A percentile compares a stretch with the other conserved stretches of the same genome.
Conservation (phyloP, 2,113 vertebrate species). For the Otus sunia region DNA sequence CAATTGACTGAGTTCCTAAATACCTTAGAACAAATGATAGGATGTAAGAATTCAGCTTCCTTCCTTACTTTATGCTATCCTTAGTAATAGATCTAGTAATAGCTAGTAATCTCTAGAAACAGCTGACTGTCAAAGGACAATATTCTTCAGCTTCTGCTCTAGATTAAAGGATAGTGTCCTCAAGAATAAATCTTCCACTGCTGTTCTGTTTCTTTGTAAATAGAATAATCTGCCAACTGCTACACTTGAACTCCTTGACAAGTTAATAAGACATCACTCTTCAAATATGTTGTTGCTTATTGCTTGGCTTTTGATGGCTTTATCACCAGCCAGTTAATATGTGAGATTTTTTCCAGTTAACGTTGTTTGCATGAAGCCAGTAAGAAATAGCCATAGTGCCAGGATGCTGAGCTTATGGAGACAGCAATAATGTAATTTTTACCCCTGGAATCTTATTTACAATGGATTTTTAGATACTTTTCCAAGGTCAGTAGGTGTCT, state of each 20-base stretch:
- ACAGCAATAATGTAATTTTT: background rate
- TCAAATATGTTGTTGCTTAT: constrained; percentile 11
- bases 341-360: background rate
- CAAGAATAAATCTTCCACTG: background rate
- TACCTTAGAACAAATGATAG: background rate
- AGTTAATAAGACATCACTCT: background rate
- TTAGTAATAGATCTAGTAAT: background rate
- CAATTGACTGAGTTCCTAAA: background rate
- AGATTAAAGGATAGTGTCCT: background rate
- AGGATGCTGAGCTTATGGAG: background rate
- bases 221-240: background rate
- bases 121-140: background rate
- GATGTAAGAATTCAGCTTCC: background rate
- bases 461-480: background rate
- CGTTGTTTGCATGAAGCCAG: background rate
- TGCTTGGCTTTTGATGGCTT: background rate
- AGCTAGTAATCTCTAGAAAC: background rate
- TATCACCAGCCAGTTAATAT: background rate
- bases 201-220: constrained; percentile 27
- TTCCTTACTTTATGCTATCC: background rate
- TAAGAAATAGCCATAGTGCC: background rate
- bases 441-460: background rate
- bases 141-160: background rate
- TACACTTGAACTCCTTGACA: background rate
- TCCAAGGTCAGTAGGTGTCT: background rate